Conservation (phyloP, 2,113 vertebrate genomes). For the Pollimyrus isidori region DNA sequence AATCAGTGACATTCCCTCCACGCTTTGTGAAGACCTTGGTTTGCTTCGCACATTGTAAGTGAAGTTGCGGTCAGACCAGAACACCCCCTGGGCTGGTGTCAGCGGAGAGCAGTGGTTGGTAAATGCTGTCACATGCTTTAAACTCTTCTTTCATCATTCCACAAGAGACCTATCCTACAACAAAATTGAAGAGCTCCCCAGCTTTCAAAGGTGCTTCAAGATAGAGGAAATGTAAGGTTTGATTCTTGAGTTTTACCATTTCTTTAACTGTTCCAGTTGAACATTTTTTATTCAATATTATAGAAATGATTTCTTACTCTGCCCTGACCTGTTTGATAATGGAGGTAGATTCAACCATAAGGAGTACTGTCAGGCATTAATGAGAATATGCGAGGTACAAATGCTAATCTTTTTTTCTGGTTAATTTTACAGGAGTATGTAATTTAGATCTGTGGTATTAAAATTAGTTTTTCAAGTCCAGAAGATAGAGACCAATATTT, state of each 20-base stretch:
- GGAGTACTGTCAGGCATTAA: background rate
- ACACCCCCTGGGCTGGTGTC: background rate
- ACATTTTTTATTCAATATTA: background rate
- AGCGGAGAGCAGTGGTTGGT: background rate
- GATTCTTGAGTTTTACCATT: background rate
- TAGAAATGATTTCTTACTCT: background rate
- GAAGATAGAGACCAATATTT: background rate
- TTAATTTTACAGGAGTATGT: background rate
- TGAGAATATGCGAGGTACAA: background rate
- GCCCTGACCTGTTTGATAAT: background rate
- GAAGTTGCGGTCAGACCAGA: background rate
- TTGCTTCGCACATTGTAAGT: conserved; percentile 84
- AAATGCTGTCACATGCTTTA: background rate
- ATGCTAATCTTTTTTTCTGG: background rate
- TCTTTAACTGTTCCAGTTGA: background rate
- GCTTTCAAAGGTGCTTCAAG: conserved; percentile 75
- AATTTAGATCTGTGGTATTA: background rate
- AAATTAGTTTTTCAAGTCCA: background rate
- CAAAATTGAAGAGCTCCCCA: conserved; percentile 73
- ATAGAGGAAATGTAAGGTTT: conserved; percentile 84
- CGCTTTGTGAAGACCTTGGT: conserved; percentile 83
- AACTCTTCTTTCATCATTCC: conserved; percentile 11
- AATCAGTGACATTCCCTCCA: conserved; percentile 72
- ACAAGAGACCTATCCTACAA: conserved; percentile 89
- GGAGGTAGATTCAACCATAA: background rate